phyloP scores from a whole-genome alignment of 2,113 vertebrate genomes.

The Xenus cinereus region DNA sequence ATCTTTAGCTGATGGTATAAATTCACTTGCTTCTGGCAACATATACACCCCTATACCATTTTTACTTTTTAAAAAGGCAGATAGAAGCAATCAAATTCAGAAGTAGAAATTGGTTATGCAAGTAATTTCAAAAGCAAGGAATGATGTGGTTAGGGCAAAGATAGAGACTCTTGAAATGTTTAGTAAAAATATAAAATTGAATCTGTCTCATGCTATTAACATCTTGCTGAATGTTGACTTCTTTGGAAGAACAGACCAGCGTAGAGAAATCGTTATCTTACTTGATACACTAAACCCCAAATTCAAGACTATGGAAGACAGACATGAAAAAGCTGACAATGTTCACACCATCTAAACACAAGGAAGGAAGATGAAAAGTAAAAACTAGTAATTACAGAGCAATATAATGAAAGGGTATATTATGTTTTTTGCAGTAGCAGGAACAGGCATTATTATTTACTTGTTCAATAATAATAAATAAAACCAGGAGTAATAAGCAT shows the following conservation, averaged over 20 bases:
- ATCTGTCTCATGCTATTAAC: neutral
- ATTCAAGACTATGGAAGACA: neutral
- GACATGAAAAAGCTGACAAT: neutral
- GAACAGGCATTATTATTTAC: neutral
- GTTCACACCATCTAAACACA: neutral
- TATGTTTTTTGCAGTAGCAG: neutral
- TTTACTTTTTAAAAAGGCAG: neutral
- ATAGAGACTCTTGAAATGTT: neutral
- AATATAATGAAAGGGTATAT: neutral
- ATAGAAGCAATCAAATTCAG: neutral
- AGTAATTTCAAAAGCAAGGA: slow-evolving; percentile 18
- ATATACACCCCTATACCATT: neutral
- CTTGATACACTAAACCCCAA: neutral
- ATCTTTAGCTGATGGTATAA: neutral
- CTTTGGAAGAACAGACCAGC: neutral
- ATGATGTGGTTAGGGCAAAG: neutral
- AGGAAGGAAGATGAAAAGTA: neutral
- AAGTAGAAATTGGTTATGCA: slow-evolving; percentile 22
- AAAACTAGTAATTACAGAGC: neutral
- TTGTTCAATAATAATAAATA: neutral
- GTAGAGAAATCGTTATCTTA: neutral
- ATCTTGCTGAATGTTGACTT: neutral
- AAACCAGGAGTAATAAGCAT: neutral
- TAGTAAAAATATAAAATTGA: slow-evolving; percentile 10
- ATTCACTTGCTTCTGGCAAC: slow-evolving; percentile 15